These are phyloP conservation scores for Coelopa pilipes DNA, from an alignment of 2,888 invertebrate genomes.

Conservation along the genomic window DNA sequence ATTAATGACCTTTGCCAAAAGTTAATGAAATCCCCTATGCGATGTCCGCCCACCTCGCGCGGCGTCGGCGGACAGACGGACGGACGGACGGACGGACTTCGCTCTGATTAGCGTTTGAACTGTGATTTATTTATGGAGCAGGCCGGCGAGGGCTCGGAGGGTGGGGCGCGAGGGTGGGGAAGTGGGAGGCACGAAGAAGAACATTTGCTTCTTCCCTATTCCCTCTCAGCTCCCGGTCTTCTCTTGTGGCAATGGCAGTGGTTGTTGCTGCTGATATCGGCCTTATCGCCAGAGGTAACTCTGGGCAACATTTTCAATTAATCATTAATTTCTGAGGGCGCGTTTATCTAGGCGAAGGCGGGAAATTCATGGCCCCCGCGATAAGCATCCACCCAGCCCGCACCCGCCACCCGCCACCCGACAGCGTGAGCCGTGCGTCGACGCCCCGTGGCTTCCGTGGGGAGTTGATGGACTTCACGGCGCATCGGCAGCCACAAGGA, in stretches of 20 bases:
- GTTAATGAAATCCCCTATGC: constrained; percentile 62
- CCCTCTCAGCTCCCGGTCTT: neutral
- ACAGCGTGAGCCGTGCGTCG: constrained; percentile 25
- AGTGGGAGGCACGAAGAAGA: constrained; percentile 1
- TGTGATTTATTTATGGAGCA: constrained; percentile 46
- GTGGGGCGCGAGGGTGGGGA: too few species aligned
- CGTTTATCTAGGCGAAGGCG: constrained; percentile 29
- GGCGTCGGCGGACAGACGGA: neutral
- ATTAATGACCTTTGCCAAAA: constrained; percentile 62
- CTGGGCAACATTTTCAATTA: constrained; percentile 42
- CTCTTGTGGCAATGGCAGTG: neutral
- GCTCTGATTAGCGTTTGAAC: constrained; percentile 48
- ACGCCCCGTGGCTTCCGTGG: neutral
- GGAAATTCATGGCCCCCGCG: constrained; percentile 21
- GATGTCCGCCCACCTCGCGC: constrained; percentile 39
- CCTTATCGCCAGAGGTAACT: constrained; percentile 24
- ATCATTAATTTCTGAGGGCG: constrained; percentile 41
- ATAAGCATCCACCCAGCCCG: neutral
- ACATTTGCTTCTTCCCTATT: neutral
- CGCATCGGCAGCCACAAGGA: constrained; percentile 57
- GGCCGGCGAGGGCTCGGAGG: neutral
- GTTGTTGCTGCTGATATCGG: constrained; percentile 11
- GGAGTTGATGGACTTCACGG: constrained; percentile 54
- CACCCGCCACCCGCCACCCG: neutral
- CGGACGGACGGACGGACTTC: neutral